Base-by-base conservation (phyloP, 2,888 invertebrate species). In the Adelphocoris suturalis region DNA sequence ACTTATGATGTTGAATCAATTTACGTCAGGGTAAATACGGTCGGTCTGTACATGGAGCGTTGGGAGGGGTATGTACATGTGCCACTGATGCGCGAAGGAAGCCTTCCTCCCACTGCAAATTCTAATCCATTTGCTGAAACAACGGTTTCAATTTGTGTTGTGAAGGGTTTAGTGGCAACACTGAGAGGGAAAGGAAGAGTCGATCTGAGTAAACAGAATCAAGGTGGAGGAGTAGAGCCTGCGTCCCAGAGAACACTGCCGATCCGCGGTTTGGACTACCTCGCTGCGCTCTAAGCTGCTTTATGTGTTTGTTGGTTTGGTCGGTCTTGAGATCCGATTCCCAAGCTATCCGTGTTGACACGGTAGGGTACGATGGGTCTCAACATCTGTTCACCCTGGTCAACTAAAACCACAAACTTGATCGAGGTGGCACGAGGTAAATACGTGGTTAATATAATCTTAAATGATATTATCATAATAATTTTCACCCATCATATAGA, bases 261-360 rank as follows among this genome's bases (percentile, higher is more conserved):
- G 68, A 23, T 1, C 52, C 19, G 68, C 23, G 9, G 19, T 19
- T 68, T 27, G 68, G 68, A 68, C 23, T 23, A 68, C 68, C 7
- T 68, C 12, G 19, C 27, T 3, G 68, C 27, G 68, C 68, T 68
- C 2, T 68, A 68, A 68, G 68, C 68, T 27, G 12, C 23, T 27
- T 19, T 57, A 16, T 16, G n/a, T 57, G 16, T 68, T 12, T 27
- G n/a, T 68, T 12, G 19, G n/a, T 68, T 68, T 11, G 23, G n/a
- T 68, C 12, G 27, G 68, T 68, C 68, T 7, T 19, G 23, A 23
- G 12, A 47, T 80, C 47, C 46, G 78, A 80, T 80, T 80, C 46
- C 37, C 46, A 9, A 19, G 78, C 78, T 37, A 80, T 19, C 47
- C 28, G 37, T 80, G 37, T 47, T 80, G 78, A 80, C 37, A 80